Conservation (phyloP, 2,797 vertebrate species). For the Labroides dimidiatus region DNA sequence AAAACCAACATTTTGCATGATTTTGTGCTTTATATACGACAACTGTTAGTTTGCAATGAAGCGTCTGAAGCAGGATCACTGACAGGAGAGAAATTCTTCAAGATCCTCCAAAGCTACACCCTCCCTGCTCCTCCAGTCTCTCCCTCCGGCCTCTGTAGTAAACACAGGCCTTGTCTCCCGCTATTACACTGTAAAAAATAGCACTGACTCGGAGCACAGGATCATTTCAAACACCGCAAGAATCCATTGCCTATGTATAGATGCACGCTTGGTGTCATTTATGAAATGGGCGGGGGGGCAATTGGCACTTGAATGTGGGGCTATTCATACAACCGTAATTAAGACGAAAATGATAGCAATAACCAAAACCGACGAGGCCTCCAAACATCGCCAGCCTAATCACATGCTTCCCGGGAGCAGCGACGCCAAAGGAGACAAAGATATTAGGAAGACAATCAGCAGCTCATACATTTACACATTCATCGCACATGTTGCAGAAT, state of each 20-base stretch:
- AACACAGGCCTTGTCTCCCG: slow-evolving; percentile 41
- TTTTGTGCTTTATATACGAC: no score
- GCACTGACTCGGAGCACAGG: slow-evolving; percentile 9
- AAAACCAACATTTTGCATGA: background rate
- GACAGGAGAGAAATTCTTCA: no score
- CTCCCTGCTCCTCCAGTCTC: slow-evolving; percentile 17
- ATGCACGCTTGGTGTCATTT: slow-evolving; percentile 50
- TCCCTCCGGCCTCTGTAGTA: slow-evolving; percentile 41
- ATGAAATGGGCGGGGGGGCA: slow-evolving; percentile 36
- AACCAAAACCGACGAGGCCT: slow-evolving; percentile 69
- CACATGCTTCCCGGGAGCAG: slow-evolving; percentile 60
- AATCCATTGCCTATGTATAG: slow-evolving; percentile 60
- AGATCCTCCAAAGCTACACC: background rate
- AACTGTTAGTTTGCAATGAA: no score
- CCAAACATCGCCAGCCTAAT: slow-evolving; percentile 69
- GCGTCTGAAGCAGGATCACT: no score
- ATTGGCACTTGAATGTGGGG: slow-evolving; percentile 46
- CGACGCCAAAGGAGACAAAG: slow-evolving; percentile 61
- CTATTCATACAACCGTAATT: slow-evolving; percentile 68
- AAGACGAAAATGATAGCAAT: slow-evolving; percentile 69
- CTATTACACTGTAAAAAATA: slow-evolving; percentile 26
- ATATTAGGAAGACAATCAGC: slow-evolving; percentile 60
- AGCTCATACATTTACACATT: slow-evolving; percentile 43
- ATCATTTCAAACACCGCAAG: slow-evolving; percentile 49
- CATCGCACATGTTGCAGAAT: slow-evolving; percentile 56